phyloP scores from a whole-genome alignment of 2,797 vertebrate genomes.

The Leptatherina wallacei region DNA sequence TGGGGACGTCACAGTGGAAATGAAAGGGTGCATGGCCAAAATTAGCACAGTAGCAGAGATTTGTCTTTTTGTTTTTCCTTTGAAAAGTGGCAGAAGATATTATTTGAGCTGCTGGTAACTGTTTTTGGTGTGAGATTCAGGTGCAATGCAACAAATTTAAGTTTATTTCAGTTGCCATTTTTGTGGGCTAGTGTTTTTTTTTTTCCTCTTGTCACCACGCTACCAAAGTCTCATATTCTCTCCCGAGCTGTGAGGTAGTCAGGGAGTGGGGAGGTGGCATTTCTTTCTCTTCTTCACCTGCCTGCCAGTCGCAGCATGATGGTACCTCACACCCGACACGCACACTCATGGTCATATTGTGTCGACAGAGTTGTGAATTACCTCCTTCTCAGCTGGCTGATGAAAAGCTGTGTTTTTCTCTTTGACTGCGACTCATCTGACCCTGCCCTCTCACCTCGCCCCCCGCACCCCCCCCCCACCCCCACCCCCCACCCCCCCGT shows the following conservation, averaged over 20 bases:
- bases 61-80: slow-evolving; percentile 72
- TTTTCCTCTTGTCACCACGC: slow-evolving; percentile 31
- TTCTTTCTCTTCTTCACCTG: slow-evolving; percentile 70
- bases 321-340: slow-evolving; percentile 67
- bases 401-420: slow-evolving; percentile 81
- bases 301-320: slow-evolving; percentile 68
- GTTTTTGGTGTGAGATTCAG: slow-evolving; percentile 27
- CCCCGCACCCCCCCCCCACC: slow-evolving; percentile 2
- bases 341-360: slow-evolving; percentile 63
- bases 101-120: slow-evolving; percentile 56
- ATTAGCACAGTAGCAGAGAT: slow-evolving; percentile 73
- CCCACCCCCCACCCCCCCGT: slow-evolving; percentile 20
- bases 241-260: slow-evolving; percentile 62
- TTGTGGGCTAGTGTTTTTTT: slow-evolving; percentile 32
- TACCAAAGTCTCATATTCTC: slow-evolving; percentile 55
- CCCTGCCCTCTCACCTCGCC: slow-evolving; percentile 63
- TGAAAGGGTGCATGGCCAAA: slow-evolving; percentile 65
- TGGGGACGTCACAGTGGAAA: slow-evolving; percentile 63
- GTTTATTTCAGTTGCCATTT: slow-evolving; percentile 61
- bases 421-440: slow-evolving; percentile 72
- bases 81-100: slow-evolving; percentile 67
- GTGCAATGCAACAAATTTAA: slow-evolving; percentile 44
- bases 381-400: slow-evolving; percentile 74
- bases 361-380: slow-evolving; percentile 80
- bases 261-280: slow-evolving; percentile 50